phyloP scores from a whole-genome alignment of 2,888 invertebrate genomes.

The Muschampia plurimacula region DNA sequence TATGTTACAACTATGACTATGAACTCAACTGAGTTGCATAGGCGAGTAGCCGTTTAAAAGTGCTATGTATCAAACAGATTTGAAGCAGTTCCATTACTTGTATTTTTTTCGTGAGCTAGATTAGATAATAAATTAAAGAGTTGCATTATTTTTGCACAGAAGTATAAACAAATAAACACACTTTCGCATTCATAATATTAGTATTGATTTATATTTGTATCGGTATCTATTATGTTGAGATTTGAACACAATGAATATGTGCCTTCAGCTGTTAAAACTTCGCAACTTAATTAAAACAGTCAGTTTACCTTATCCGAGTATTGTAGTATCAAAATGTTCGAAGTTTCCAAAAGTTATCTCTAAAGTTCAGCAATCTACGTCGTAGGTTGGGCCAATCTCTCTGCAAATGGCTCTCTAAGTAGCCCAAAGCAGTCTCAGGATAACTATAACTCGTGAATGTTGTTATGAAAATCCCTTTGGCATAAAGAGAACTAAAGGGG shows the following conservation, averaged over 20 bases:
- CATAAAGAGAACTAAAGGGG: slow-evolving; percentile 62
- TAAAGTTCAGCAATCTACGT: slow-evolving; percentile 81
- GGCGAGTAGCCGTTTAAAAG: no score
- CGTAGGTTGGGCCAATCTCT: slow-evolving; percentile 77
- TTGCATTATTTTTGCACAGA: no score
- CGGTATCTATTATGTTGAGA: neutral
- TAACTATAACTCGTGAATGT: slow-evolving; percentile 62
- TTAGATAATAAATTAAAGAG: no score
- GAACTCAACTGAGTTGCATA: no score
- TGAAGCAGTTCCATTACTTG: no score
- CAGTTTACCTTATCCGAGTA: slow-evolving; percentile 81
- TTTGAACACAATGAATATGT: slow-evolving; percentile 35
- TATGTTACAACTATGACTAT: no score
- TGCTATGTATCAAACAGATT: no score
- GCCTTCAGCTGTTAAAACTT: slow-evolving; percentile 50
- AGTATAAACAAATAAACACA: no score
- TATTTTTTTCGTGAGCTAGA: no score
- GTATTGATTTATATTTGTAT: neutral
- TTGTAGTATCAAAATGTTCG: slow-evolving; percentile 81
- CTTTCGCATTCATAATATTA: no score
- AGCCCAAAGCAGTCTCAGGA: slow-evolving; percentile 70
- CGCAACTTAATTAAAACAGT: slow-evolving; percentile 77
- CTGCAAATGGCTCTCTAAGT: slow-evolving; percentile 80
- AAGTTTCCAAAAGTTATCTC: slow-evolving; percentile 81
- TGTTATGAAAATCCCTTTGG: slow-evolving; percentile 71